Conservation (phyloP, 2,888 invertebrate genomes). For the Catocala nupta region DNA sequence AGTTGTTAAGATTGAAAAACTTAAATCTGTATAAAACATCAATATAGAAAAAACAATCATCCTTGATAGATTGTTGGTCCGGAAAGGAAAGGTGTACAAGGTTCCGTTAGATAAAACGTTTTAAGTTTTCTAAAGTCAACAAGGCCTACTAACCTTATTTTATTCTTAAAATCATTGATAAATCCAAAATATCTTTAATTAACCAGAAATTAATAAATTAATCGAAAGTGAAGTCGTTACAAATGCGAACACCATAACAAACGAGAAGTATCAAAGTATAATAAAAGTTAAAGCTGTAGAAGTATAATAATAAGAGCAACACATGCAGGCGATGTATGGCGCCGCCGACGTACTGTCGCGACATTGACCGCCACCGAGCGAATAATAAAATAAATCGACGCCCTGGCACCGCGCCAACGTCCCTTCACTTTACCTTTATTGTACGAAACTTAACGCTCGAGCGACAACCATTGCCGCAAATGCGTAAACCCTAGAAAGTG, state of each 20-base stretch:
- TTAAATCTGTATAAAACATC: slow-evolving; percentile 12
- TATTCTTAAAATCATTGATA: no score
- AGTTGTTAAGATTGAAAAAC: no score
- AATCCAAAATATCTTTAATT: no score
- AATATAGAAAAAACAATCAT: slow-evolving; percentile 29
- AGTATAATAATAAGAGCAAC: slow-evolving; percentile 64
- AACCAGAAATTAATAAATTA: neutral
- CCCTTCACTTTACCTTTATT: slow-evolving; percentile 79
- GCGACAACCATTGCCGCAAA: slow-evolving; percentile 57
- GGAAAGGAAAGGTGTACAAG: slow-evolving; percentile 48
- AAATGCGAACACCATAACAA: slow-evolving; percentile 13
- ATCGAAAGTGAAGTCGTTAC: slow-evolving; percentile 2
- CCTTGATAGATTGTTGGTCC: slow-evolving; percentile 47
- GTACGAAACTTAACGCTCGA: slow-evolving; percentile 57
- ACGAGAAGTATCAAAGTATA: slow-evolving; percentile 33
- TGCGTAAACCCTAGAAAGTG: slow-evolving; percentile 42
- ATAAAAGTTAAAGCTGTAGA: slow-evolving; percentile 59
- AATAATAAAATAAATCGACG: slow-evolving; percentile 84
- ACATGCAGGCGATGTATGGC: slow-evolving; percentile 76
- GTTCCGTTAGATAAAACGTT: slow-evolving; percentile 27
- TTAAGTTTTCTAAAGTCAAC: neutral
- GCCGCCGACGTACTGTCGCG: slow-evolving; percentile 76
- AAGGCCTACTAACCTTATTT: no score
- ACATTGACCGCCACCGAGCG: slow-evolving; percentile 85
- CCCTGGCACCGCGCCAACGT: slow-evolving; percentile 80